Percentiles rank a stretch among this genome's conserved stretches.
phyloP scores from a whole-genome alignment of 2,888 invertebrate species.

The Azorinus chamasolen region DNA sequence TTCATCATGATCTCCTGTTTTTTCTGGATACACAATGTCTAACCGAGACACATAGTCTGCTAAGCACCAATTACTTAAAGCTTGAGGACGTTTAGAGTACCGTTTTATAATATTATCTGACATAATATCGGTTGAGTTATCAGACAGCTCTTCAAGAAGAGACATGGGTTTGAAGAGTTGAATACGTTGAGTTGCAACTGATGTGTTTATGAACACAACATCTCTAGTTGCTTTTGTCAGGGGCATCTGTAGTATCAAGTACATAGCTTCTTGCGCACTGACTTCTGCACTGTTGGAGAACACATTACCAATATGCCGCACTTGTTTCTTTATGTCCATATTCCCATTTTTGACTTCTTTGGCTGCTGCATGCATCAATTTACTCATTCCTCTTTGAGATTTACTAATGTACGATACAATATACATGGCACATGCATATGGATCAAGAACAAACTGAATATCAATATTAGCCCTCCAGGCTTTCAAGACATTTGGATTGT shows the following conservation, averaged over 20 bases:
- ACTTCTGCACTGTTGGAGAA: conserved; percentile 35
- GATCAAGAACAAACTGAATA: conserved; percentile 82
- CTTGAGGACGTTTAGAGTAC: conserved; percentile 27
- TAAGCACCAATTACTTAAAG: conserved; percentile 19
- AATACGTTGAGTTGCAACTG: conserved; percentile 29
- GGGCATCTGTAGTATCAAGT: conserved; percentile 32
- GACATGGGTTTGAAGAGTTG: conserved; percentile 28
- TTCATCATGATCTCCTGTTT: conserved; percentile 11
- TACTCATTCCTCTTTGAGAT: conserved; percentile 44
- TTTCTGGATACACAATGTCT: conserved; percentile 10
- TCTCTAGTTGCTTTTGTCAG: conserved; percentile 24
- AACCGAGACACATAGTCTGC: conserved; percentile 22
- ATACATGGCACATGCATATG: conserved; percentile 81
- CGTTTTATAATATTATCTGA: conserved; percentile 34
- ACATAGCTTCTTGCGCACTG: conserved; percentile 46
- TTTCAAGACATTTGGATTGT: conserved; percentile 68
- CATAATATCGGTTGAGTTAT: conserved; percentile 30
- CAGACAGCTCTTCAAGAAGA: conserved; percentile 25
- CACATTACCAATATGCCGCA: conserved; percentile 42
- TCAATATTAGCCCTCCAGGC: conserved; percentile 83
- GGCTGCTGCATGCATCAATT: conserved; percentile 55
- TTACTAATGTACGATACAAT: conserved; percentile 69
- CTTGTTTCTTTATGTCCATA: conserved; percentile 46
- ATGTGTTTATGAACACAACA: conserved; percentile 51
- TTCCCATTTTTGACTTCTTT: conserved; percentile 75